These are phyloP conservation scores for Mastomys natalensis DNA, from an alignment of 2,113 vertebrate species.

Conservation along the genomic window DNA sequence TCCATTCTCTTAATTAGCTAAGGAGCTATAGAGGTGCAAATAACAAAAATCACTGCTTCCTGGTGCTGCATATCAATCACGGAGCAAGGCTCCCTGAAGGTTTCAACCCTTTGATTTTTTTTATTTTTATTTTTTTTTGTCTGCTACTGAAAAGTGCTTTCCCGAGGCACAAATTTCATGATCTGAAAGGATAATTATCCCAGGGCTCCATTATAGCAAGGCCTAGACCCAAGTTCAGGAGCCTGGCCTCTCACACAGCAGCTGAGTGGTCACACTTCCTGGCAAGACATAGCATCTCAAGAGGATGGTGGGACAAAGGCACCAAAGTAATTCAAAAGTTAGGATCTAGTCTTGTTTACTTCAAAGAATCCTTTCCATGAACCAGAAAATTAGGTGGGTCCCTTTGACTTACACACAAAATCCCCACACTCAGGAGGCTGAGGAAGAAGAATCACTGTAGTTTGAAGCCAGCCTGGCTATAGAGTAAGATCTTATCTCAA, in stretches of 20 bases:
- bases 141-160: constrained; percentile 46
- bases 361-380: background rate
- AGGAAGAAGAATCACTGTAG: background rate
- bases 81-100: background rate
- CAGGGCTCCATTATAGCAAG: background rate
- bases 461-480: background rate
- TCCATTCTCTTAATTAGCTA: background rate
- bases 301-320: background rate
- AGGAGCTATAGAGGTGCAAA: constrained; percentile 5
- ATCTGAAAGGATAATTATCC: background rate
- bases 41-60: constrained; percentile 32
- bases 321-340: background rate
- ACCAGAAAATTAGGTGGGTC: background rate
- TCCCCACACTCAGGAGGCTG: background rate
- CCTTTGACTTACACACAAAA: background rate
- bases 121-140: background rate
- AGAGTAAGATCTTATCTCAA: background rate
- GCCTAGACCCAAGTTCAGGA: background rate
- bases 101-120: constrained; percentile 34
- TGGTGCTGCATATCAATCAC: background rate
- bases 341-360: background rate
- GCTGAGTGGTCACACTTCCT: background rate
- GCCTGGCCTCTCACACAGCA: background rate
- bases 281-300: background rate
- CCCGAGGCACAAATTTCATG: background rate